Evolutionary conservation across 2,888 invertebrate species (phyloP), one percentile per base, ranked within the genome.

Genomic region (Dyspetes luteomarginatus): DNA sequence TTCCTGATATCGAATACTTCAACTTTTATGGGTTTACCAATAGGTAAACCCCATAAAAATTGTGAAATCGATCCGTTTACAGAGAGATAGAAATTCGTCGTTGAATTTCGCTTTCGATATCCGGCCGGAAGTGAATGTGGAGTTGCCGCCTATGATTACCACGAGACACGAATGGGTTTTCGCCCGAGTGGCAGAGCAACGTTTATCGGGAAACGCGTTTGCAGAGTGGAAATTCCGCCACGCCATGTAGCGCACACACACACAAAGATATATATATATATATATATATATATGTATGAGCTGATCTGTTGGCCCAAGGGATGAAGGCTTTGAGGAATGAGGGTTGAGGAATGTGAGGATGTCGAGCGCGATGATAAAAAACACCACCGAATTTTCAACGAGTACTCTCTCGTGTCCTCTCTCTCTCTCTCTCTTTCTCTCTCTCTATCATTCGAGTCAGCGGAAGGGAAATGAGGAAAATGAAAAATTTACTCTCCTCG

Each of bases 401-500:
- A n/a, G n/a, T n/a, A 4, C 4, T 15, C 17, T 17, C 60, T 60
- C 36, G 45, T 36, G 30, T 15, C 5, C 7, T 36, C n/a, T n/a
- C n/a, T n/a, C n/a, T n/a, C n/a, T n/a, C n/a, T n/a, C n/a, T n/a
- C n/a, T n/a, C n/a, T n/a, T n/a, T n/a, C n/a, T n/a, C n/a, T 45
- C 45, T 64, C 45, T 45, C 24, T n/a, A n/a, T 45, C 58, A 36
- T 36, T 41, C 67, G 56, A 36, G n/a, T 64, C 73, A 58, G 71
- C 60, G 26, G 75, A 62, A 48, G 78, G 50, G 60, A 73, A 71
- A 65, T 67, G 83, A 83, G 86, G 86, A 84, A 86, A 85, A 84
- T 81, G 83, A 75, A 73, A 73, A 73, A 73, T 73, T 73, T 73
- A 73, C 55, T 73, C 73, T 41, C 62, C 43, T 73, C 64, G 64